These are phyloP conservation scores for Agapostemon virescens DNA, from an alignment of 2,888 invertebrate species.

Conservation along the genomic window DNA sequence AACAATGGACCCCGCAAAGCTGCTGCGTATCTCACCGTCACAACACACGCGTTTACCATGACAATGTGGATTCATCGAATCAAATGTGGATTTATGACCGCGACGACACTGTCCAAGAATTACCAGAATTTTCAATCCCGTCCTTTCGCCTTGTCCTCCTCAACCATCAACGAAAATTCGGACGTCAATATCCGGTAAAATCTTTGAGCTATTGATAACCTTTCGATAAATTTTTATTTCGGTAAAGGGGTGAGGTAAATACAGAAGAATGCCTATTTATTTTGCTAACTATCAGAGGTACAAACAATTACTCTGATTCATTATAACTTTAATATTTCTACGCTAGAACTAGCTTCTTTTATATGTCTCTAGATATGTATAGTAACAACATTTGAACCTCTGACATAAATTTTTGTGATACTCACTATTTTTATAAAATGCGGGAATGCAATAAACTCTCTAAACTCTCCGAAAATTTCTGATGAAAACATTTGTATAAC, in stretches of 20 bases:
- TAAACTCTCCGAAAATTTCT: too few species aligned
- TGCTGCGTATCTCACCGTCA: slow-evolving; percentile 44
- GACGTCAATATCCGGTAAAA: not conserved
- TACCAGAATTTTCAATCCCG: slow-evolving; percentile 7
- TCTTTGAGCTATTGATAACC: not conserved
- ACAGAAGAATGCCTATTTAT: too few species aligned
- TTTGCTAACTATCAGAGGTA: not conserved
- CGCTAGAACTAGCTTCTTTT: not conserved
- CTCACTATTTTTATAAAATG: not conserved
- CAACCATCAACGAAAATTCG: not conserved
- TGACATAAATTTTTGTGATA: not conserved
- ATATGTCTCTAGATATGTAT: too few species aligned
- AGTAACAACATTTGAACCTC: too few species aligned
- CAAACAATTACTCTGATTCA: not conserved
- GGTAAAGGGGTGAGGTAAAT: too few species aligned
- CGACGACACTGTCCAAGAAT: slow-evolving; percentile 13
- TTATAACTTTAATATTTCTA: not conserved
- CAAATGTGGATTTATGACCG: slow-evolving; percentile 35
- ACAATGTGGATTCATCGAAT: slow-evolving; percentile 37
- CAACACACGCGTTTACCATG: slow-evolving; percentile 35
- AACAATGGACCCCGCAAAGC: slow-evolving; percentile 55
- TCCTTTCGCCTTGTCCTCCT: not conserved
- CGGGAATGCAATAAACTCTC: too few species aligned
- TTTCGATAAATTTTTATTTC: not conserved
- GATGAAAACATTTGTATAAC: too few species aligned